These are phyloP conservation scores for Peromyscus melanophrys DNA, from an alignment of 2,797 vertebrate genomes.

Conservation along the genomic window DNA sequence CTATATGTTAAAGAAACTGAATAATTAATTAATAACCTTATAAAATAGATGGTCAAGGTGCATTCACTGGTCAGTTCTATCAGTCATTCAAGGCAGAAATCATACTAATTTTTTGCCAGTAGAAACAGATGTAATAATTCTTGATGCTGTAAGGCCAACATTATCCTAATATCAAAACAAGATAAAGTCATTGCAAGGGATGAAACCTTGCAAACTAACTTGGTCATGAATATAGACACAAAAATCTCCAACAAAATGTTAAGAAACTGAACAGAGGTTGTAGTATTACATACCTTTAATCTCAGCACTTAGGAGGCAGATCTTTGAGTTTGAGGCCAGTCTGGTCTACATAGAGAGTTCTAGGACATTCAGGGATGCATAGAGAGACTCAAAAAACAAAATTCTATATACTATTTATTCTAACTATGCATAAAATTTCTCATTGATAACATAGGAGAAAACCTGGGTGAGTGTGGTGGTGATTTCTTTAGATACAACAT, in stretches of 20 bases:
- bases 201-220: background rate
- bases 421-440: background rate
- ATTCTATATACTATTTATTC: background rate
- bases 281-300: background rate
- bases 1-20: background rate
- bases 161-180: conserved; percentile 27
- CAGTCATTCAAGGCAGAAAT: background rate
- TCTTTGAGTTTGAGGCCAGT: background rate
- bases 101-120: background rate
- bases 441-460: background rate
- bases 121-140: background rate
- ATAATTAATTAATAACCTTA: background rate
- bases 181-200: background rate
- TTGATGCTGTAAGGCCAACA: background rate
- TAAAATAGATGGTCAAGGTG: background rate
- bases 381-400: background rate
- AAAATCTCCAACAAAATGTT: background rate
- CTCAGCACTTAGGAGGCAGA: background rate
- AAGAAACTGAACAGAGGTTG: background rate
- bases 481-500: background rate
- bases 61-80: background rate
- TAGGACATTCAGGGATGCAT: background rate
- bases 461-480: background rate
- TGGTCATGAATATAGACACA: background rate
- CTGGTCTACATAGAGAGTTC: background rate